Evolutionary conservation across 2,797 vertebrate species (phyloP), one percentile per base, ranked within the genome.

Genomic region (Picus viridis): DNA sequence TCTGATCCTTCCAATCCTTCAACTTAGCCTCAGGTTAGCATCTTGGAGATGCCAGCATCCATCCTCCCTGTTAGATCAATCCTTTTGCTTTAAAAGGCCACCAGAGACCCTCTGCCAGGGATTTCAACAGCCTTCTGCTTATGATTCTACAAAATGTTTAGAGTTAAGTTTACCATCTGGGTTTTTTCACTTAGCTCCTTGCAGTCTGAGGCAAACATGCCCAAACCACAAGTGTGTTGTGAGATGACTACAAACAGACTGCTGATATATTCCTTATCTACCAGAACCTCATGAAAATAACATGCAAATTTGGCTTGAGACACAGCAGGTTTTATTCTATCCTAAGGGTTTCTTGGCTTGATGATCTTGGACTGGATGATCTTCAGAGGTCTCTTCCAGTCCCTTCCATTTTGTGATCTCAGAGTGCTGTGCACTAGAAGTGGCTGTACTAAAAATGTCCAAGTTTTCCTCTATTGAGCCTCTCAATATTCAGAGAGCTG

Each of bases 401-500:
- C 22, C 49, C 22, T 49, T 49, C 49, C 16, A 17, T 49, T 23
- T 22, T 23, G 3, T 26, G 72, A 62, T 23, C 22, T 64, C 68
- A 74, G 9, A 8, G 41, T 71, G 54, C 23, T 61, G 57, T 24
- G 41, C 26, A 47, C 23, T 56, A 71, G 36, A 89, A 74, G 62
- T 47, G 54, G 6, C 41, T 71, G 17, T 59, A 57, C 74, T 85
- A 47, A 76, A 94, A 87, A 72, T 10, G 57, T 30, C 30, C 47
- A 56, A 0, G 39, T 32, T 78, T 36, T 88, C 15, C 36, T 83
- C 59, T 82, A 71, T 0, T 61, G 32, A 78, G 34, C 36, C 29
- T 69, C 65, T 15, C 27, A 62, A 3, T 49, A 56, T 45, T 67
- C 47, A 62, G 11, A 70, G 10, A 64, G 3, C 15, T 0, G 0